Conservation (phyloP, 2,113 vertebrate species). For the Cygnus atratus region DNA sequence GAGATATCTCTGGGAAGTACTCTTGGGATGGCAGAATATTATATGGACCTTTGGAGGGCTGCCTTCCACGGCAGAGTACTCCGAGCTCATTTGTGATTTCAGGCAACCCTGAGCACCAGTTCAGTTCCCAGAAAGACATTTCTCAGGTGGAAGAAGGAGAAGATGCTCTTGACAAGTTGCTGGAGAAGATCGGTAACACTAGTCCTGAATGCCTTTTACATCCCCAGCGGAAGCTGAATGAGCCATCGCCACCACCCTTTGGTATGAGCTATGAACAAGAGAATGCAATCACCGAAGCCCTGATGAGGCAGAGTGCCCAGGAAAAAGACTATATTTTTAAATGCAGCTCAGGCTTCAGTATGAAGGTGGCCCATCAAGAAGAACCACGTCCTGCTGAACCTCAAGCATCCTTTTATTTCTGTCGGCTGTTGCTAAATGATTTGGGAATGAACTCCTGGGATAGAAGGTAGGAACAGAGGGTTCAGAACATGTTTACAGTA, state of each 20-base stretch:
- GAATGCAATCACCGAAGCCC: slow-evolving; percentile 81
- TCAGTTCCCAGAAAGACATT: slow-evolving; percentile 1
- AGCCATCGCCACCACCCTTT: slow-evolving; percentile 84
- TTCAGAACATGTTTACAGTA: fast-evolving
- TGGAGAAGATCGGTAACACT: slow-evolving; percentile 85
- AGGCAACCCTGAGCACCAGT: background rate
- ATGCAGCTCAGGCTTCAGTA: slow-evolving; percentile 70
- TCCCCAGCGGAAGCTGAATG: slow-evolving; percentile 85
- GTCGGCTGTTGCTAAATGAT: slow-evolving; percentile 89
- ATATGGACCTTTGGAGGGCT: slow-evolving; percentile 85
- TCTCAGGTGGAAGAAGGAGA: slow-evolving; percentile 77
- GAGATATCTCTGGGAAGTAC: slow-evolving; percentile 98
- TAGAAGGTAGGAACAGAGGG: slow-evolving; percentile 82
- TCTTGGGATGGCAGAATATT: slow-evolving; percentile 92
- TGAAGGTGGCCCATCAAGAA: slow-evolving; percentile 76
- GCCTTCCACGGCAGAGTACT: background rate
- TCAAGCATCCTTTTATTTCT: slow-evolving; percentile 94
- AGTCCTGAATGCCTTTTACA: slow-evolving; percentile 93
- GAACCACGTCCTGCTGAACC: slow-evolving; percentile 83
- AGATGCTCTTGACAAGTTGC: slow-evolving; percentile 86
- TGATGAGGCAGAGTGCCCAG: slow-evolving; percentile 82
- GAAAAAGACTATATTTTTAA: slow-evolving; percentile 83
- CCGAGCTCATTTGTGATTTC: background rate
- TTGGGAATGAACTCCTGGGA: slow-evolving; percentile 99
- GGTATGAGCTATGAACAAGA: slow-evolving; percentile 90